Evolutionary conservation across 2,888 invertebrate genomes (phyloP), one percentile per base, ranked within the genome.

Genomic region (Ormyrus thymus): DNA sequence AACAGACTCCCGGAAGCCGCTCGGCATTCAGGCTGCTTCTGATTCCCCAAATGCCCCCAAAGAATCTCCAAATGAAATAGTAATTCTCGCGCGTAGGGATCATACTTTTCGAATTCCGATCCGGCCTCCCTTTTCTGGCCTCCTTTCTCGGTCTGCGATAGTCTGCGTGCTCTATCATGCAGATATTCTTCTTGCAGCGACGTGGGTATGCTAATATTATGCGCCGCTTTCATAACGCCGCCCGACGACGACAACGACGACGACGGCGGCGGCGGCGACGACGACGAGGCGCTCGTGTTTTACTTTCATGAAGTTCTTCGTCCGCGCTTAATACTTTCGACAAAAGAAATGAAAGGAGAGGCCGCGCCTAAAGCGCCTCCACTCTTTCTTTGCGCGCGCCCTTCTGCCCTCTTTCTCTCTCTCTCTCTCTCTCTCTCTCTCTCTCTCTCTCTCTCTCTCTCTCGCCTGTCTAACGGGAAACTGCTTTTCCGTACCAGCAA

Each of bases 291-390:
- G 51, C 62, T 59, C 84, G 82, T 83, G 83, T 84, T 86, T 86
- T 85, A 86, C 84, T 86, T 86, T 86, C 83, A 84, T 84, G 82
- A 84, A 86, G 82, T 85, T 86, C 84, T 83, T 82, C 76, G 72
- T 80, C 81, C 65, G 72, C 82, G 81, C 82, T 84, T 85, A 85
- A 85, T 83, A 83, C 79, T 84, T 82, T 81, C 74, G 75, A 78
- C 82, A 81, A 82, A 83, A 80, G 76, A 81, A 81, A 73, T 69
- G 48, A 74, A 64, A 75, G 11, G 64, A 73, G 75, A 48, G 53
- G 15, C 61, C 8, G 43, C 45, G 45, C 48, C 56, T 48, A 73
- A 56, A 48, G 58, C 58, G 15, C 7, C 29, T 55, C 50, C 46
- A 45, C 15, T 64, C 50, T 43, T 11, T 11, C 15, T 59, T n/a